Base-by-base conservation (phyloP, 2,113 vertebrate genomes). In the Amia ocellicauda region DNA sequence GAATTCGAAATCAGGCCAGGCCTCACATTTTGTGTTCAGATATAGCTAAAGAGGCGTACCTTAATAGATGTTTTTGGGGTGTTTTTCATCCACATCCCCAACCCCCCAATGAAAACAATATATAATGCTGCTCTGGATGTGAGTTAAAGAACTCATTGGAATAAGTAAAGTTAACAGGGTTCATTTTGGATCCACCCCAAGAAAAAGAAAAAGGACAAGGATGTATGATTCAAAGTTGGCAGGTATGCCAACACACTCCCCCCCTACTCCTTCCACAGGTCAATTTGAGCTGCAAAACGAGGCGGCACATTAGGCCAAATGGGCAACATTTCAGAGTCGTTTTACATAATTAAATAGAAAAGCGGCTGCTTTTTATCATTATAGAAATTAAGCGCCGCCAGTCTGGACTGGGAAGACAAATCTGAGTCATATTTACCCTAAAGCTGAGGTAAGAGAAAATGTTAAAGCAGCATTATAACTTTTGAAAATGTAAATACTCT, bases 1-100 rank as follows among this genome's bases (percentile, higher is more conserved):
- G 63, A 56, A 64, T 64, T 64, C 63, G 4, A 66, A 66, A 66
- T 51, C 40, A 45, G 28, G 43, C 27, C 20, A 27, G 36, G 13
- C 50, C 43, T 58, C 45, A 58, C 63, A 41, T 28, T 58, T 66
- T 51, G 29, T 43, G 28, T 11, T 23, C 20, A 10, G 63, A 8
- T 58, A 24, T 7, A 58, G 23, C 63, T 49, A 51, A 50, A 24
- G 8, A 16, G 45, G 7, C 19, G 14, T 29, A 43, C 9, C 42
- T 60, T n/a, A 7, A n/a, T 26, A 13, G 22, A 3, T 19, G 24
- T 53, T 16, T 4, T 9, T 16, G n/a, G 14, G 51, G 22, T 11
- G 20, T 51, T 3, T 22, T 22, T 51, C 19, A 22, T 47, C 49
- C 20, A 9, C 20, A 22, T 7, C 7, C 7, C 14, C 22, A 7